These are phyloP conservation scores for Bombylius major DNA, from an alignment of 2,888 invertebrate genomes.

Conservation along the genomic window DNA sequence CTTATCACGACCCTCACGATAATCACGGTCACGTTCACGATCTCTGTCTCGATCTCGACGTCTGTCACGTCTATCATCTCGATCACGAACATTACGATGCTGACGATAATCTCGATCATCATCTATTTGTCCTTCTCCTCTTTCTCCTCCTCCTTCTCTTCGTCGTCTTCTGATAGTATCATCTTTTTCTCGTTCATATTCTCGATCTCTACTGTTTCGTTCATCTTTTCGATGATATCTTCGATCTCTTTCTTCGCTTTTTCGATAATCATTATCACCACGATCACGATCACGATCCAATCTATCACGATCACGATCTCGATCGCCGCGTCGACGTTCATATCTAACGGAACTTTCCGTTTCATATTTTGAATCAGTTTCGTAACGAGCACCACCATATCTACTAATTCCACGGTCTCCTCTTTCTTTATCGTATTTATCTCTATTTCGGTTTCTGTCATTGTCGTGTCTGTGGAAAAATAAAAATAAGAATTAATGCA, in stretches of 20 bases:
- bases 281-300: conserved; percentile 19
- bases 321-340: conserved; percentile 15
- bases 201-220: conserved; percentile 12
- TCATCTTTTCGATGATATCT: conserved; percentile 12
- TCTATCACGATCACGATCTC: conserved; percentile 17
- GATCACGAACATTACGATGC: conserved; percentile 5
- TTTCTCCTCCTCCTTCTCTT: neutral
- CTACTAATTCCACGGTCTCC: conserved; percentile 18
- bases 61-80: neutral
- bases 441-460: conserved; percentile 32
- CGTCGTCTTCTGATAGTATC: neutral
- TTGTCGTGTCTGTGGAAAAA: conserved; percentile 10
- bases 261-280: conserved; percentile 7
- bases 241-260: conserved; percentile 19
- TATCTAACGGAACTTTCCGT: conserved; percentile 43
- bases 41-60: conserved; percentile 23
- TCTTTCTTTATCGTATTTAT: conserved; percentile 16
- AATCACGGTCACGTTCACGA: conserved; percentile 21
- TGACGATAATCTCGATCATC: conserved; percentile 13
- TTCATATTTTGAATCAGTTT: conserved; percentile 53
- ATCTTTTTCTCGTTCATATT: conserved; percentile 16
- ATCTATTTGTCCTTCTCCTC: neutral
- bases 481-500: neutral
- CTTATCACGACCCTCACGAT: conserved; percentile 15
- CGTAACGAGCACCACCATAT: conserved; percentile 36